Conservation (phyloP, 37 sponge, comb jelly and placozoan genomes). For the Theonella swinhoei region DNA sequence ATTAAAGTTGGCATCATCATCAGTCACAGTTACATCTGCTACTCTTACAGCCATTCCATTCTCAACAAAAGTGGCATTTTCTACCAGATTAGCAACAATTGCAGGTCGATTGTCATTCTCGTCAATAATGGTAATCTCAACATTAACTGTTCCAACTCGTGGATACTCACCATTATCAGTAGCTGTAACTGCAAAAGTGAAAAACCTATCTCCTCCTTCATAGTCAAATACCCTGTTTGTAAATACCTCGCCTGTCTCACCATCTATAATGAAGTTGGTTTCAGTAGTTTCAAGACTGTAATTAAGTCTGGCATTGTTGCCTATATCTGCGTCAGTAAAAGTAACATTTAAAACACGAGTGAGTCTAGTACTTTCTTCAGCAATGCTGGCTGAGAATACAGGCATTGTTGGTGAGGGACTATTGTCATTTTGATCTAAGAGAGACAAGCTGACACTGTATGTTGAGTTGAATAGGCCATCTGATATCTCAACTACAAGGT, state of each 20-base stretch:
- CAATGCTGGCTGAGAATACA: constrained; percentile 22
- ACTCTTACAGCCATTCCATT: constrained; percentile 27
- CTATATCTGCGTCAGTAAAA: constrained; percentile 65
- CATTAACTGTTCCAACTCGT: constrained; percentile 24
- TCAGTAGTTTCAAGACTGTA: constrained; percentile 28
- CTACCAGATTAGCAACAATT: neutral
- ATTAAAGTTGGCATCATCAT: constrained; percentile 42
- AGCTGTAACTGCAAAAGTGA: constrained; percentile 52
- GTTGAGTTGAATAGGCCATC: constrained; percentile 43
- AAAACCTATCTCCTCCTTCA: constrained; percentile 31
- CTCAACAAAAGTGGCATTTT: constrained; percentile 34
- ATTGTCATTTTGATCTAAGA: constrained; percentile 66
- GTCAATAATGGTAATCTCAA: constrained; percentile 50
- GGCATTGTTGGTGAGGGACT: constrained; percentile 30
- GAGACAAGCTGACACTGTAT: constrained; percentile 22
- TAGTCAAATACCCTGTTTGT: constrained; percentile 62
- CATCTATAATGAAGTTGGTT: constrained; percentile 10
- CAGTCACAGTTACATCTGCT: constrained; percentile 40
- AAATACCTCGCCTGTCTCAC: constrained; percentile 22
- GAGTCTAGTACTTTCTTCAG: constrained; percentile 29
- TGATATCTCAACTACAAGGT: constrained; percentile 27
- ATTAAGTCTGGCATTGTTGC: constrained; percentile 36
- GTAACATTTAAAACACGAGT: constrained; percentile 32
- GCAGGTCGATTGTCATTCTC: constrained; percentile 75
- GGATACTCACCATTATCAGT: constrained; percentile 43